These are phyloP conservation scores for Brenthis ino DNA, from an alignment of 2,888 invertebrate species.

Conservation along the genomic window DNA sequence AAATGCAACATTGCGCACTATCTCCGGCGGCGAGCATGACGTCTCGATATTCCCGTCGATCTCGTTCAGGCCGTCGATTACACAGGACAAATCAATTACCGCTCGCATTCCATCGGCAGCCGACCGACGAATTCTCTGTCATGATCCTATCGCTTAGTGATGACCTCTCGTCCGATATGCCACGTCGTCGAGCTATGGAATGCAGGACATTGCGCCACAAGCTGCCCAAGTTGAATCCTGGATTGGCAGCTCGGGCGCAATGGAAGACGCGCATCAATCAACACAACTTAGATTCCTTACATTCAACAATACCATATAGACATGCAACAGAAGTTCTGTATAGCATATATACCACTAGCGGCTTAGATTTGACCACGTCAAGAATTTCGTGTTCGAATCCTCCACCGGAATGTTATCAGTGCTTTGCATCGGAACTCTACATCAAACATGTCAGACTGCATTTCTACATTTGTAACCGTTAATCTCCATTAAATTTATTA, in stretches of 20 bases:
- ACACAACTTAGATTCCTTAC: constrained; percentile 69
- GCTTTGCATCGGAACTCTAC: constrained; percentile 68
- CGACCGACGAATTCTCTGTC: constrained; percentile 78
- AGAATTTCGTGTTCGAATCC: constrained; percentile 76
- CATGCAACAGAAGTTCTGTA: constrained; percentile 47
- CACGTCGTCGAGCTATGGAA: constrained; percentile 57
- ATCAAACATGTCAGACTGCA: constrained; percentile 66
- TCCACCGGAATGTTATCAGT: constrained; percentile 77
- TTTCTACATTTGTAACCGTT: constrained; percentile 67
- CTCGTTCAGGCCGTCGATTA: constrained; percentile 69
- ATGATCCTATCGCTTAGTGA: constrained; percentile 73
- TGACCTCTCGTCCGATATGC: constrained; percentile 65
- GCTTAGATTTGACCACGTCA: constrained; percentile 65
- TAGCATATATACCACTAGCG: constrained; percentile 59
- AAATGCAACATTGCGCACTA: constrained; percentile 29
- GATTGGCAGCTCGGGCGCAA: constrained; percentile 65
- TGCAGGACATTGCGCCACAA: constrained; percentile 63
- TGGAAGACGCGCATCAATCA: constrained; percentile 72
- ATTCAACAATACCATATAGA: constrained; percentile 54
- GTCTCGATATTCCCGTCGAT: constrained; percentile 73
- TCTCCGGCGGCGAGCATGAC: constrained; percentile 50
- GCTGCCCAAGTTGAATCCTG: constrained; percentile 54
- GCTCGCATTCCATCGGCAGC: constrained; percentile 73
- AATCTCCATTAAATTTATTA: constrained; percentile 47
- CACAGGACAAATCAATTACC: constrained; percentile 81